phyloP scores from a whole-genome alignment of 2,113 vertebrate species.

The Peromyscus maniculatus region DNA sequence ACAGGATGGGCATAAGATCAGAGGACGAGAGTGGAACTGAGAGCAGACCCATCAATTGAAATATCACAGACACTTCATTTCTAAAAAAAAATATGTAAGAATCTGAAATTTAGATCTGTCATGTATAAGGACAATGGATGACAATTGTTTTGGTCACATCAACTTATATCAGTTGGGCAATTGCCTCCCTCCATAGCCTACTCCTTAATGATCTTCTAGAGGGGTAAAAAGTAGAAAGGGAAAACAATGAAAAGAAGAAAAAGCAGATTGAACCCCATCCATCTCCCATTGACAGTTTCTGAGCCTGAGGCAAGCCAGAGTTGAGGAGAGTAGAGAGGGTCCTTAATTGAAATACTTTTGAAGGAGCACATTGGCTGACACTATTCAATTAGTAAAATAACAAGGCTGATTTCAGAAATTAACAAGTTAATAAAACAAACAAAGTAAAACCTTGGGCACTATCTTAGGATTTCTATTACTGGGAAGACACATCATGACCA shows the following conservation, averaged over 20 bases:
- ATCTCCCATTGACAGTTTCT: background rate
- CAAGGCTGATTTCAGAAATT: background rate
- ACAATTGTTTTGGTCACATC: background rate
- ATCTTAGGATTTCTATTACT: background rate
- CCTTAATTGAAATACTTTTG: background rate
- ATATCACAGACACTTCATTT: background rate
- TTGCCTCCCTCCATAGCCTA: background rate
- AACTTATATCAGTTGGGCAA: background rate
- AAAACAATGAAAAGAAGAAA: background rate
- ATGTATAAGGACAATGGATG: background rate
- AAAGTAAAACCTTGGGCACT: background rate
- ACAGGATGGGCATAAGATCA: background rate
- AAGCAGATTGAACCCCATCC: background rate
- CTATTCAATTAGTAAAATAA: slow-evolving; percentile 40
- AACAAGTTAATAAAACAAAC: background rate
- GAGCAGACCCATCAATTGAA: background rate
- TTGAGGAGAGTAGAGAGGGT: background rate
- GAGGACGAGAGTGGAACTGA: background rate
- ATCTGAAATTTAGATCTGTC: background rate
- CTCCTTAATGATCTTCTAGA: background rate
- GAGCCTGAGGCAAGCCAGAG: background rate
- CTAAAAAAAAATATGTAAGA: background rate
- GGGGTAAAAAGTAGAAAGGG: background rate
- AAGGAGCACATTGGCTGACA: slow-evolving; percentile 9
- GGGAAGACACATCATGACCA: background rate